Conservation (phyloP, 2,113 vertebrate genomes). For the Vimba vimba region DNA sequence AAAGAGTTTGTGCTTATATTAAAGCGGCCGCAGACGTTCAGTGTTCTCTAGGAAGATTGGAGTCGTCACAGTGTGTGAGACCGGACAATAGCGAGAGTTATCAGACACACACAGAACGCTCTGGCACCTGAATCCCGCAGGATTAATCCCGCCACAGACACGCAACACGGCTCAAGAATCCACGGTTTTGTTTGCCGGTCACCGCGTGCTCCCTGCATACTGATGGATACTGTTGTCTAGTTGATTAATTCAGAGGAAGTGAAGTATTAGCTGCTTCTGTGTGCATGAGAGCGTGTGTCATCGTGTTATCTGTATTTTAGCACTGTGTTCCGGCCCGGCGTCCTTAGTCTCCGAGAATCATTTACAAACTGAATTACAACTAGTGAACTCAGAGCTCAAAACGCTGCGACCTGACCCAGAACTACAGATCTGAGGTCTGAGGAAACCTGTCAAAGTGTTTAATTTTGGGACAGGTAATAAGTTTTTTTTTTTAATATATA, state of each 20-base stretch:
- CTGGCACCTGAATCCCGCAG: slow-evolving; percentile 61
- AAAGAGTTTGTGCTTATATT: slow-evolving; percentile 24
- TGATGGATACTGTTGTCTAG: slow-evolving; percentile 38
- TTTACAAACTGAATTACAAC: slow-evolving; percentile 39
- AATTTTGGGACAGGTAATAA: too few species aligned
- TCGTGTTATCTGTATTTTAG: background rate
- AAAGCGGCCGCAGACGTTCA: background rate
- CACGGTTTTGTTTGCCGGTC: slow-evolving; percentile 1
- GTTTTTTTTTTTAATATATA: too few species aligned
- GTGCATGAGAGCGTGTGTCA: background rate
- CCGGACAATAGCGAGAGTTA: slow-evolving; percentile 73
- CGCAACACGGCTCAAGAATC: slow-evolving; percentile 53
- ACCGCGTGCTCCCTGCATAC: slow-evolving; percentile 21
- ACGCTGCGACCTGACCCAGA: background rate
- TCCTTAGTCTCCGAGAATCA: slow-evolving; percentile 7
- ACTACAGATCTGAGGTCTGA: background rate
- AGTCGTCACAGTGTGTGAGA: slow-evolving; percentile 36
- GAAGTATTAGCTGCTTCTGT: slow-evolving; percentile 6
- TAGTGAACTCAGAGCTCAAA: slow-evolving; percentile 2
- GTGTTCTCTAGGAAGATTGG: background rate
- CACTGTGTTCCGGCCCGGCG: background rate
- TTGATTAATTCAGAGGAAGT: slow-evolving; percentile 33
- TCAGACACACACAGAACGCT: slow-evolving; percentile 73
- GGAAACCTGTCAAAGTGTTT: background rate
- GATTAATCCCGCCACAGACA: slow-evolving; percentile 68